phyloP scores from a whole-genome alignment of 2,797 vertebrate genomes.

The Merluccius polli region DNA sequence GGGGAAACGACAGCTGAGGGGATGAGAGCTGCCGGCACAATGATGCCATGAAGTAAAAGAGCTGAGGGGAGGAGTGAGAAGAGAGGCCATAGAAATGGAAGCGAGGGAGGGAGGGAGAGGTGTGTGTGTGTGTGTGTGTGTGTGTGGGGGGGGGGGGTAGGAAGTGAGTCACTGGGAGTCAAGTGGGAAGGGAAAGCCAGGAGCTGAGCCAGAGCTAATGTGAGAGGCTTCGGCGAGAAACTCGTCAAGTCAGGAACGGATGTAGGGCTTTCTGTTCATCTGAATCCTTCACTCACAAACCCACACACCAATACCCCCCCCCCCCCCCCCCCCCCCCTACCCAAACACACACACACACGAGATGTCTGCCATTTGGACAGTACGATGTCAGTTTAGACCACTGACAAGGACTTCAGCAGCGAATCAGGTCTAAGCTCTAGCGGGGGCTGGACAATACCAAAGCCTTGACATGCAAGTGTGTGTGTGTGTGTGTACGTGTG shows the following conservation, averaged over 20 bases:
- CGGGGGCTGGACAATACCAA: slow-evolving; percentile 10
- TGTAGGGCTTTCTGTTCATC: slow-evolving; percentile 42
- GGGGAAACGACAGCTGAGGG: not conserved
- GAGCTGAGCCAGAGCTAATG: slow-evolving; percentile 46
- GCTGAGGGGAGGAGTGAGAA: not conserved
- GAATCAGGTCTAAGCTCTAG: slow-evolving; percentile 3
- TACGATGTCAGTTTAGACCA: not conserved
- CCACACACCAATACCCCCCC: not conserved
- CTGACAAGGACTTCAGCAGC: not conserved
- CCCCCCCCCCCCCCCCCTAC: not conserved
- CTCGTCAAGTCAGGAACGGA: slow-evolving; percentile 39
- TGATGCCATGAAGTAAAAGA: not conserved
- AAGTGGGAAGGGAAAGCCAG: slow-evolving; percentile 46
- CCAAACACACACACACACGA: not conserved
- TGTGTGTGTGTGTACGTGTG: slow-evolving; percentile 13
- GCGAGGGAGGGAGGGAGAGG: slow-evolving; percentile 26
- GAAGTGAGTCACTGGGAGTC: slow-evolving; percentile 50
- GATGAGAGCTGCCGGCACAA: not conserved
- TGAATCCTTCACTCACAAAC: slow-evolving; percentile 24
- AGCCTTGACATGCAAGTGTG: not conserved
- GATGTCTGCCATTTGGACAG: not conserved
- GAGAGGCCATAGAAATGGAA: slow-evolving; percentile 20
- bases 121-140: slow-evolving; percentile 32
- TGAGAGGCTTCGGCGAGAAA: slow-evolving; percentile 23
- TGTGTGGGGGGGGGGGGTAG: slow-evolving; percentile 30